These are phyloP conservation scores for Pachyuromys duprasi DNA, from an alignment of 2,797 vertebrate species.

Conservation along the genomic window DNA sequence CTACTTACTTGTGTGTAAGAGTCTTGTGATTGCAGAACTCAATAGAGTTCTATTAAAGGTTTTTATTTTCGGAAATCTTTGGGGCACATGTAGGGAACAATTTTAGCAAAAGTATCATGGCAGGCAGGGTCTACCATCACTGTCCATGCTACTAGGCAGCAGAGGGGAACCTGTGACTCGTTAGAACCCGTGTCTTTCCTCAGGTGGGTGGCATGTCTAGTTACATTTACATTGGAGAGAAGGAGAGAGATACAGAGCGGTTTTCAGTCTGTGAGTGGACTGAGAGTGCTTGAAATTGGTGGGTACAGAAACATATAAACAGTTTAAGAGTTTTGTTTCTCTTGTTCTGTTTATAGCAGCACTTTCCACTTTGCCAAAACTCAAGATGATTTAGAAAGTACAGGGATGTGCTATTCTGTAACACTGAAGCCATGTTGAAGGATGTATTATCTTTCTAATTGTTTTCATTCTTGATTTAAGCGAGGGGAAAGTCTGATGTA, in stretches of 20 bases:
- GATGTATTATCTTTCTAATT: neutral
- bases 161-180: neutral
- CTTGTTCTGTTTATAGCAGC: neutral
- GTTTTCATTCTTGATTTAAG: constrained; percentile 13
- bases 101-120: neutral
- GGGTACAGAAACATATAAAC: neutral
- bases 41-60: neutral
- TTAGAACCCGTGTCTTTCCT: neutral
- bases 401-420: neutral
- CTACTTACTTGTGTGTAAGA: neutral
- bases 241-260: neutral
- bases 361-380: neutral
- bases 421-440: neutral
- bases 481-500: neutral
- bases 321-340: neutral
- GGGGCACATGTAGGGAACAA: neutral
- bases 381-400: neutral
- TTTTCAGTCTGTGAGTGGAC: neutral
- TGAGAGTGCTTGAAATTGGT: neutral
- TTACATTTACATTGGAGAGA: constrained; percentile 3
- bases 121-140: neutral
- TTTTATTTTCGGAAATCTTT: constrained; percentile 43
- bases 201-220: neutral
- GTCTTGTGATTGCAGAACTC: neutral
- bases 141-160: neutral